A percentile compares a stretch with the other conserved stretches of the same genome.
Evolutionary conservation across 1,140 invertebrate genomes (phyloP).

Genomic region (Potamilus streckersoni): DNA sequence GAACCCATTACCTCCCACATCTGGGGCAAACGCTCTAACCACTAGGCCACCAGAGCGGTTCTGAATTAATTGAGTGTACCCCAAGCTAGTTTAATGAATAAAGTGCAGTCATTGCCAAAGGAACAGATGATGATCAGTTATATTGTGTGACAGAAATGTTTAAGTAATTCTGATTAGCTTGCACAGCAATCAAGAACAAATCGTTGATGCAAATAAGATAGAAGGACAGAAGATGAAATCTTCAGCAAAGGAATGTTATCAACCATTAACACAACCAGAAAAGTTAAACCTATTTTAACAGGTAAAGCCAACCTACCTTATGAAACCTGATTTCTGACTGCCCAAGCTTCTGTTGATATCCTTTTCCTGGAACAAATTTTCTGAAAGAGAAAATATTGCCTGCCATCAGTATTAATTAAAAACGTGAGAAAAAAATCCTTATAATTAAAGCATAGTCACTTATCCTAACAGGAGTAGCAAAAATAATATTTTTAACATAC

Average conservation of each 20-base stretch:
- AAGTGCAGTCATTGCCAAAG: no score
- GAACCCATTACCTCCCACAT: no score
- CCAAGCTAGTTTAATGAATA: neutral
- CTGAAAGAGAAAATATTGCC: slow-evolving; percentile 43
- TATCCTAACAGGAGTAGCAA: neutral
- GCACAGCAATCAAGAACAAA: no score
- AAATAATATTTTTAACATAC: neutral
- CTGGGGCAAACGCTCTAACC: no score
- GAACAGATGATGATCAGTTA: neutral
- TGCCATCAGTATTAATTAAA: neutral
- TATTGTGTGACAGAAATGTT: neutral
- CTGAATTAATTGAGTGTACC: neutral
- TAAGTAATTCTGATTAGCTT: no score
- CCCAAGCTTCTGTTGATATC: slow-evolving; percentile 58
- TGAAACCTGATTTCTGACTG: slow-evolving; percentile 65
- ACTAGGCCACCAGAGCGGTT: no score
- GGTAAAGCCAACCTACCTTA: slow-evolving; percentile 32
- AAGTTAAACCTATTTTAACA: no score
- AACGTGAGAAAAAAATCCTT: neutral
- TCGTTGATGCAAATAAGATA: neutral
- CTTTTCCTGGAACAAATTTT: slow-evolving; percentile 54
- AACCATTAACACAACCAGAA: no score
- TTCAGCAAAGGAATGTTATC: no score
- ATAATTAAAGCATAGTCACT: neutral
- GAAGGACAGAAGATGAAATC: neutral